Conservation (phyloP, 2,797 vertebrate species). For the Moxostoma hubbsi region DNA sequence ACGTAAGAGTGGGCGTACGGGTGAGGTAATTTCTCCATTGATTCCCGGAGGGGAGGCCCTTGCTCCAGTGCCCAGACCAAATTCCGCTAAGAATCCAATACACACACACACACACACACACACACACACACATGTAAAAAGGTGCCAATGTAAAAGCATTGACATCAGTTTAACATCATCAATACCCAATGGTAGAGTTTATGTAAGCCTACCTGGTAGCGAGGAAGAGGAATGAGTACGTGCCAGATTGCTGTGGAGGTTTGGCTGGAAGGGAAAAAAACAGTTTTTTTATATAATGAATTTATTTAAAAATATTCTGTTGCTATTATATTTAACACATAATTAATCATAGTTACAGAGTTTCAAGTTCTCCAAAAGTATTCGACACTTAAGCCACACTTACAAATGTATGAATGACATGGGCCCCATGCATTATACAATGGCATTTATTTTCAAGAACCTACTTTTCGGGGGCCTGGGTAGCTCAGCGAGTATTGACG, state of each 20-base stretch:
- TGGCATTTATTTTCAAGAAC: too few species aligned
- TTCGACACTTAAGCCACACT: too few species aligned
- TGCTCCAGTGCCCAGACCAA: constrained; percentile 70
- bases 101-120: not conserved
- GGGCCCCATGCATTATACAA: too few species aligned
- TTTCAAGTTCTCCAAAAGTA: too few species aligned
- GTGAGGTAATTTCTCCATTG: constrained; percentile 55
- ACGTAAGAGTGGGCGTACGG: constrained; percentile 72
- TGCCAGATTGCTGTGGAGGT: constrained; percentile 76
- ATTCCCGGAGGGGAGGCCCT: constrained; percentile 56
- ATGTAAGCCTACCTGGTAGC: constrained; percentile 79
- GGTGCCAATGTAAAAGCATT: not conserved
- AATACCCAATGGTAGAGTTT: constrained; percentile 3
- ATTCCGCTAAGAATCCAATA: constrained; percentile 72
- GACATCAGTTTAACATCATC: not conserved
- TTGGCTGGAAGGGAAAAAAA: constrained; percentile 71
- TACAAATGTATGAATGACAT: too few species aligned
- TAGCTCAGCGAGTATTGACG: too few species aligned
- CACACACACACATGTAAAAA: constrained; percentile 26
- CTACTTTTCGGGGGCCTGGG: too few species aligned
- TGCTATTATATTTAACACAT: not conserved
- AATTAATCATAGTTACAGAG: too few species aligned
- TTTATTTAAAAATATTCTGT: not conserved
- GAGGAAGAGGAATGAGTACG: constrained; percentile 85
- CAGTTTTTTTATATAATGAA: constrained; percentile 25